Conservation (phyloP, 1,140 invertebrate species). For the Pectinophora gossypiella region DNA sequence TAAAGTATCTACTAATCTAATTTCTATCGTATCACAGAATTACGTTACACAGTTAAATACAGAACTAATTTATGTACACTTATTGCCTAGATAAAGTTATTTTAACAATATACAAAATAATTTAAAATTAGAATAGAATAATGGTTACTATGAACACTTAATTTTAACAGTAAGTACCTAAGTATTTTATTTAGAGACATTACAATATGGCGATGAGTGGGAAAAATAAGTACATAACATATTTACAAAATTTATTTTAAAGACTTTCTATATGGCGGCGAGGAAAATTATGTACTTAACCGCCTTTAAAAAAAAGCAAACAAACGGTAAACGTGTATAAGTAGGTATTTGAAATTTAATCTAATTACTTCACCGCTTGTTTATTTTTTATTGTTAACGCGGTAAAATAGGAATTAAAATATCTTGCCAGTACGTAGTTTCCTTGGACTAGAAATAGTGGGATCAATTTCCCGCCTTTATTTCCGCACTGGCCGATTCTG, state of each 20-base stretch:
- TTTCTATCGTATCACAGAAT: background rate
- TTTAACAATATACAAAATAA: background rate
- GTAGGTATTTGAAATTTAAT: background rate
- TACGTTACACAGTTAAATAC: background rate
- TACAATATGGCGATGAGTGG: background rate
- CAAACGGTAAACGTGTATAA: no score
- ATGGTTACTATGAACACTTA: background rate
- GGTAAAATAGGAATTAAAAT: background rate
- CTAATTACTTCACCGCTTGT: background rate
- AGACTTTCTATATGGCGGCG: background rate
- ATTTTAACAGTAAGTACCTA: background rate
- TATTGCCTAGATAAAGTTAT: background rate
- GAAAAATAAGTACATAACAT: background rate
- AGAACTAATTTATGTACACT: background rate
- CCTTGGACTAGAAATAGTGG: conserved; percentile 7
- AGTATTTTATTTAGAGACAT: background rate
- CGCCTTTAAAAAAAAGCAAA: background rate
- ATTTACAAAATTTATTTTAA: background rate
- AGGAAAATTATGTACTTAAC: no score
- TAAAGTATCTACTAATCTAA: background rate
- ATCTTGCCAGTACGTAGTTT: background rate
- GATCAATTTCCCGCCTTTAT: conserved; percentile 57
- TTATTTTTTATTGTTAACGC: background rate
- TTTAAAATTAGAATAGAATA: background rate
- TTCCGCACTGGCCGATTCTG: conserved; percentile 51